Base-by-base conservation (phyloP, 1,140 invertebrate species). In the Ooceraea biroi region DNA sequence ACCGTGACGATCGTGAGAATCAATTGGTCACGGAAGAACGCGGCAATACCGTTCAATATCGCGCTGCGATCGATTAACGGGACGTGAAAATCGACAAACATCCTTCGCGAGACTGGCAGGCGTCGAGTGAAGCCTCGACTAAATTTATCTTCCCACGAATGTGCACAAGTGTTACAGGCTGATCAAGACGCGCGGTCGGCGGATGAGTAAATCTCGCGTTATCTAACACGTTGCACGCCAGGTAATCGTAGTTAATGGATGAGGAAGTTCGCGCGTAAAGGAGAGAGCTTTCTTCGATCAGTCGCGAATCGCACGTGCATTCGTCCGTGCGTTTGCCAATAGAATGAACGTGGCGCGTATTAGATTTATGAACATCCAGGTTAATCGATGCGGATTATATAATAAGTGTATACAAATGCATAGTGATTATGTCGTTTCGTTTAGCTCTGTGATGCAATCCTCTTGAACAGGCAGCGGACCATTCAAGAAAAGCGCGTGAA, bases 171-270 rank as follows among this genome's bases (percentile, higher is more conserved):
- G 12, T 61, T 63, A 44, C 65, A 44, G 30, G 25, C 17, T 36
- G 58, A 74, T 36, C 50, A 52, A 44, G 72, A 41, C 25, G 46
- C 48, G 27, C 36, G 14, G 72, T 63, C 50, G 61, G 5, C 65
- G 57, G 85, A 76, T 86, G 77, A 87, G 83, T 82, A 85, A 85
- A 83, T 88, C 77, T 30, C 61, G 73, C 8, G 69, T 89, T 90
- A 90, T 90, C 85, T 73, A 84, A 90, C 83, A 12, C 76, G 36
- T 52, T 48, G 44, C 77, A 36, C 72, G 78, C 58, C 55, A 19
- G 57, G 83, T 89, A 90, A 90, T 90, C 83, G 89, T 85, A 88
- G 85, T 90, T 89, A 90, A 90, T 90, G 85, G 82, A 61, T 65
- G 80, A 89, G 89, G 85, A 90, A 90, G 88, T 87, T 82, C 60